Evolutionary conservation across 2,113 vertebrate species (phyloP).

Genomic region (Paradoxurus hermaphroditus): DNA sequence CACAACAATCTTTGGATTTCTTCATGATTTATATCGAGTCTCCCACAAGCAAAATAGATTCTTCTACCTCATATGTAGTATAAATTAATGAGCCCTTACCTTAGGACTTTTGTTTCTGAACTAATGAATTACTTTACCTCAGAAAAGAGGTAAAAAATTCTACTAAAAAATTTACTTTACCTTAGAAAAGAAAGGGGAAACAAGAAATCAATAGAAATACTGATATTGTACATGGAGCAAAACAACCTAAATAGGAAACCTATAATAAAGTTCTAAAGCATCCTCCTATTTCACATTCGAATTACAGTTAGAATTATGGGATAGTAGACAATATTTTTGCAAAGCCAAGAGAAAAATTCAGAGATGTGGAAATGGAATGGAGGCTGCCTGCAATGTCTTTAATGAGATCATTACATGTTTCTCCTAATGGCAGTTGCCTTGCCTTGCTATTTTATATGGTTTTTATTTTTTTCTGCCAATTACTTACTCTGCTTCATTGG

Average conservation of each 20-base stretch:
- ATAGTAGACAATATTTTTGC: neutral
- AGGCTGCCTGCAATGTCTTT: slow-evolving; percentile 36
- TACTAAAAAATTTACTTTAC: no score
- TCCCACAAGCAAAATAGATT: neutral
- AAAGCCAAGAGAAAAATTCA: slow-evolving; percentile 41
- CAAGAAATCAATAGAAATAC: neutral
- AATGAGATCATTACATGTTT: slow-evolving; percentile 62
- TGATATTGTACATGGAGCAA: neutral
- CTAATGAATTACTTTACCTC: neutral
- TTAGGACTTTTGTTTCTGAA: neutral
- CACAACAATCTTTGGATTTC: slow-evolving; percentile 21
- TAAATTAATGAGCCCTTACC: neutral
- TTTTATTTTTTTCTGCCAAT: slow-evolving; percentile 54
- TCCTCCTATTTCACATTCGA: slow-evolving; percentile 3
- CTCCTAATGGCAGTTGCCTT: slow-evolving; percentile 58
- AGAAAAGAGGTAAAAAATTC: no score
- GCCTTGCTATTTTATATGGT: slow-evolving; percentile 67
- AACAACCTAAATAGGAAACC: neutral
- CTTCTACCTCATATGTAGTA: neutral
- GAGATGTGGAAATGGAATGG: slow-evolving; percentile 30
- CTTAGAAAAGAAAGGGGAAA: neutral
- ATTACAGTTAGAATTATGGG: slow-evolving; percentile 6
- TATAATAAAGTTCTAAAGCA: neutral
- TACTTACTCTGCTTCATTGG: slow-evolving; percentile 73
- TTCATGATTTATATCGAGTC: neutral